Evolutionary conservation across 2,113 vertebrate species (phyloP).

Genomic region (Dasyurus viverrinus): DNA sequence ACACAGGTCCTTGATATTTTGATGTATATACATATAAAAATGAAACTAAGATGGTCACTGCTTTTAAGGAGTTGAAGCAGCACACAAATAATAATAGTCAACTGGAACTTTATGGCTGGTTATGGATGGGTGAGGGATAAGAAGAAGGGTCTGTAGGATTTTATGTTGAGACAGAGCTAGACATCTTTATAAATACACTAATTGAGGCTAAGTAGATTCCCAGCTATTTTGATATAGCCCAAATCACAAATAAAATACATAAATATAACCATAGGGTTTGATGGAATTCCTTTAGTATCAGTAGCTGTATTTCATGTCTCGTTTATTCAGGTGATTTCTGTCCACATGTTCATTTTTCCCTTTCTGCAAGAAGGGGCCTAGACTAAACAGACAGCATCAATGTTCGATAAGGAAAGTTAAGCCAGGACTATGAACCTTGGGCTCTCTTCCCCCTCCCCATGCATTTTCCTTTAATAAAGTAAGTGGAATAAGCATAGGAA

Average conservation of each 20-base stretch:
- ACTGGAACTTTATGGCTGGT: neutral
- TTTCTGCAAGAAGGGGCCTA: neutral
- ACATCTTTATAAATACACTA: neutral
- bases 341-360: neutral
- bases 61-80: neutral
- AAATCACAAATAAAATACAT: neutral
- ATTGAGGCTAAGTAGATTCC: neutral
- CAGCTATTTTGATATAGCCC: neutral
- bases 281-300: neutral
- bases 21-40: neutral
- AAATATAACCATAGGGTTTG: neutral
- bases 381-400: neutral
- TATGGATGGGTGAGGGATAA: neutral
- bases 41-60: neutral
- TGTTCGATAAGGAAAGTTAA: neutral
- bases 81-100: neutral
- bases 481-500: neutral
- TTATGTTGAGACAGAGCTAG: neutral
- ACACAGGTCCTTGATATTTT: neutral
- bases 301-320: neutral
- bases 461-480: constrained; percentile 8
- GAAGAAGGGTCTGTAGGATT: neutral
- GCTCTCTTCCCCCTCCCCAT: neutral
- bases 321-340: neutral
- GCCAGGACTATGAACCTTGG: neutral